phyloP scores from a whole-genome alignment of 2,797 vertebrate genomes.

The Morelia viridis region DNA sequence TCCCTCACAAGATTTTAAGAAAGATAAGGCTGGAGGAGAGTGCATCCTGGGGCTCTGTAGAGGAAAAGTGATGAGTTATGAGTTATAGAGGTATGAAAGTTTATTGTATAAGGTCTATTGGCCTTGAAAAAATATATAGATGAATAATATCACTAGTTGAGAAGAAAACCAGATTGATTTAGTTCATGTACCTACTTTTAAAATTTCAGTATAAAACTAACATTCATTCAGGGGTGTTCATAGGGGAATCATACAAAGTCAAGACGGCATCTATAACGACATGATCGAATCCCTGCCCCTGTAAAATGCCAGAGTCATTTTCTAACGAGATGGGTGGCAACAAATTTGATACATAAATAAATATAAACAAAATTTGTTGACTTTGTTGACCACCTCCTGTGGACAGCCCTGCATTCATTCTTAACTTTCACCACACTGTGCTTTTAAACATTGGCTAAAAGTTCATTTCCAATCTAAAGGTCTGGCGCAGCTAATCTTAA shows the following conservation, averaged over 20 bases:
- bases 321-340: no score
- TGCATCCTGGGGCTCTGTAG: background rate
- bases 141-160: background rate
- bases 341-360: no score
- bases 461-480: background rate
- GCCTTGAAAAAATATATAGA: background rate
- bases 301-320: background rate
- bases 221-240: background rate
- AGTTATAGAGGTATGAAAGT: background rate
- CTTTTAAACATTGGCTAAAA: background rate
- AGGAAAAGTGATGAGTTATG: background rate
- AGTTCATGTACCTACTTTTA: background rate
- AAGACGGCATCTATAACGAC: accelerated
- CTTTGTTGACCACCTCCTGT: background rate
- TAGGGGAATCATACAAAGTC: background rate
- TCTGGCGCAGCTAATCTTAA: background rate
- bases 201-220: background rate
- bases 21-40: background rate
- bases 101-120: background rate
- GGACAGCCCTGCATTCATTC: background rate
- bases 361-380: background rate
- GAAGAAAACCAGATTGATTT: background rate
- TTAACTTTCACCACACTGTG: background rate
- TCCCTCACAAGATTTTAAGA: background rate
- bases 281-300: no score